Percentiles rank a stretch among this genome's conserved stretches.
These are phyloP conservation scores for Trypoxylus dichotomus DNA, from an alignment of 1,140 invertebrate genomes.

Conservation along the genomic window DNA sequence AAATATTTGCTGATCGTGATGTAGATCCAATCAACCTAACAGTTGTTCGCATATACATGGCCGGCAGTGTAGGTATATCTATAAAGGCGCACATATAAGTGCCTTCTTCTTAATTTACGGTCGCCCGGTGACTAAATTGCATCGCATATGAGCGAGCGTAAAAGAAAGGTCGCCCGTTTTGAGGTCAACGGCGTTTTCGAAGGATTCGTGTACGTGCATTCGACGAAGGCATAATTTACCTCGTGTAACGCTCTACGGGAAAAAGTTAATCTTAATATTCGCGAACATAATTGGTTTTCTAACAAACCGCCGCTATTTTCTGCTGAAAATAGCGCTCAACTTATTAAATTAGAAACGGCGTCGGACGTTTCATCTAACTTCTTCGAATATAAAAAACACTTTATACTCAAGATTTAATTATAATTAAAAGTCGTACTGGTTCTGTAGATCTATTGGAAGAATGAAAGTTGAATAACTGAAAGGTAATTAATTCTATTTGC, in stretches of 20 bases:
- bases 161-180: constrained; percentile 19
- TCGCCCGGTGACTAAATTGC: constrained; percentile 19
- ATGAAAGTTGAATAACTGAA: no score
- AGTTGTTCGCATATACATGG: neutral
- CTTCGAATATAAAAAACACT: no score
- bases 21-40: neutral
- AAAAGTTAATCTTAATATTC: constrained; percentile 8
- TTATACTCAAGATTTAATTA: no score
- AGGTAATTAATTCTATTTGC: no score
- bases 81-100: constrained; percentile 13
- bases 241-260: neutral
- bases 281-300: neutral
- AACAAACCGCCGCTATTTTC: neutral
- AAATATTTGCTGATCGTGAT: no score
- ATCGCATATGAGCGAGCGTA: constrained; percentile 12
- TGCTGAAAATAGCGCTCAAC: neutral
- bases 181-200: constrained; percentile 17
- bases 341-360: neutral
- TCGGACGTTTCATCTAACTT: neutral
- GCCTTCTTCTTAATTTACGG: constrained; percentile 23
- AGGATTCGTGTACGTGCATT: constrained; percentile 1
- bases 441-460: no score
- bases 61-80: neutral
- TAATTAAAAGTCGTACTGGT: no score
- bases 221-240: constrained; percentile 6